Percentiles rank a stretch among this genome's conserved stretches.
phyloP scores from a whole-genome alignment of 92 coral and sea anemone species.

The Porites cylindrica region DNA sequence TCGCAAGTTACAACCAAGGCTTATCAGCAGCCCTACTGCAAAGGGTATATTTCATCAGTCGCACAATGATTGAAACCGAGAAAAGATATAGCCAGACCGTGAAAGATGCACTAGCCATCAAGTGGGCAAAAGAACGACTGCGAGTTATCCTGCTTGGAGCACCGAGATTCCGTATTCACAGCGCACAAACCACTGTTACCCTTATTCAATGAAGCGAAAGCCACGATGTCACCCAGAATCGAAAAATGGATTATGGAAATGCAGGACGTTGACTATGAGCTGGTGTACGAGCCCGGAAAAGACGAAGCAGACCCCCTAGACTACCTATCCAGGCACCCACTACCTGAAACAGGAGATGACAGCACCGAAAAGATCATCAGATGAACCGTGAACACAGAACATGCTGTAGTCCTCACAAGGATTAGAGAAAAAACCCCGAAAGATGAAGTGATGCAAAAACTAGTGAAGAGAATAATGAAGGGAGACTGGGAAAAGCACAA shows the following conservation, averaged over 20 bases:
- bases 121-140: slow-evolving; percentile 68
- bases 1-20: slow-evolving; percentile 36
- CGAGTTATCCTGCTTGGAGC: slow-evolving; percentile 72
- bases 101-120: slow-evolving; percentile 58
- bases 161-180: slow-evolving; percentile 72
- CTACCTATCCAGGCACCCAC: slow-evolving; percentile 34
- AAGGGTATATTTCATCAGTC: slow-evolving; percentile 47
- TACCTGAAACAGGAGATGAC: slow-evolving; percentile 30
- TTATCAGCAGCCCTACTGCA: slow-evolving; percentile 55
- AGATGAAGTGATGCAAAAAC: slow-evolving; percentile 40
- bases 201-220: slow-evolving; percentile 66
- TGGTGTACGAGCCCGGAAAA: slow-evolving; percentile 57
- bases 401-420: slow-evolving; percentile 45
- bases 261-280: slow-evolving; percentile 73
- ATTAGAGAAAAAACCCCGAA: slow-evolving; percentile 62
- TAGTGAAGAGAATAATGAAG: slow-evolving; percentile 44
- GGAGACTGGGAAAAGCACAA: slow-evolving; percentile 67
- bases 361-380: slow-evolving; percentile 26
- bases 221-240: slow-evolving; percentile 74
- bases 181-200: slow-evolving; percentile 81
- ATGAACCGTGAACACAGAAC: slow-evolving; percentile 41
- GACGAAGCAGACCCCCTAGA: slow-evolving; percentile 53
- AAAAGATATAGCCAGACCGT: slow-evolving; percentile 68
- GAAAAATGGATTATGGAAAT: slow-evolving; percentile 77
- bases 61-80: slow-evolving; percentile 60